Conservation (phyloP, 1,140 invertebrate genomes). For the Heliconius congener region DNA sequence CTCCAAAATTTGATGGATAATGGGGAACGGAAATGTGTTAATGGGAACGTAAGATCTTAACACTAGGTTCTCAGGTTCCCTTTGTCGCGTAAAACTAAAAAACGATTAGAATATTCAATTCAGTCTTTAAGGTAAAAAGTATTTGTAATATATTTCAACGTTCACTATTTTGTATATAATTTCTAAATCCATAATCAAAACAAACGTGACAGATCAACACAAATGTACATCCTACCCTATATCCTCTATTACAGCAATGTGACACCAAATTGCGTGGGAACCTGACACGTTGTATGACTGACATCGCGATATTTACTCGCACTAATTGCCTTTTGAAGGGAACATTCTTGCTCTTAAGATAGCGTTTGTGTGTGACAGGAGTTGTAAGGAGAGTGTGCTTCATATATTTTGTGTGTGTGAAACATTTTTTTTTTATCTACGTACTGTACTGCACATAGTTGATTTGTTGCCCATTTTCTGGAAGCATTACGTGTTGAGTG, state of each 20-base stretch:
- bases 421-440: no score
- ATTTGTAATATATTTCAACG: neutral
- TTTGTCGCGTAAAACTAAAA: no score
- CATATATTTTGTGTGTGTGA: no score
- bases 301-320: slow-evolving; percentile 4
- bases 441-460: no score
- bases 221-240: neutral
- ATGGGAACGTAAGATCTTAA: no score
- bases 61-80: no score
- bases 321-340: slow-evolving; percentile 1
- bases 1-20: no score
- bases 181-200: neutral
- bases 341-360: neutral
- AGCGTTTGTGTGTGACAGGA: neutral
- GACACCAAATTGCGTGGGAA: neutral
- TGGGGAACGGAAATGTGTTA: no score
- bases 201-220: neutral
- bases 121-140: neutral
- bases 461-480: no score
- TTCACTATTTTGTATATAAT: neutral
- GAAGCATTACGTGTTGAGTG: no score
- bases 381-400: neutral
- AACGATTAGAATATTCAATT: neutral
- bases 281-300: neutral
- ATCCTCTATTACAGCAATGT: neutral